Evolutionary conservation across 2,113 vertebrate genomes (phyloP).

Genomic region (Ursus arctos): DNA sequence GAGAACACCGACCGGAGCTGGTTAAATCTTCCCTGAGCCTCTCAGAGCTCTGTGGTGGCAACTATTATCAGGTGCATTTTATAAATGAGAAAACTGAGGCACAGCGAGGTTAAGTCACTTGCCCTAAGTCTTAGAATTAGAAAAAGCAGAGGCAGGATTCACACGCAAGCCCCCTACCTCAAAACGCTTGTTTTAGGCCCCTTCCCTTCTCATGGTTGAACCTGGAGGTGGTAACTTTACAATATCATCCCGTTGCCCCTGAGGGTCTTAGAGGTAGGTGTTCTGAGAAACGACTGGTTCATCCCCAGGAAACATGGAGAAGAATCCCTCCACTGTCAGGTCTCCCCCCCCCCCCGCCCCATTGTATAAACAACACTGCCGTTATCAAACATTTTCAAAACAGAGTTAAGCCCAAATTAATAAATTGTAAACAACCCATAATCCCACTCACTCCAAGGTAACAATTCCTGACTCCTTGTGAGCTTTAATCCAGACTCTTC

Average conservation of each 20-base stretch:
- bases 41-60: not conserved
- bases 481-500: not conserved
- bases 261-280: not conserved
- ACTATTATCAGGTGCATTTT: not conserved
- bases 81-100: not conserved
- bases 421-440: not conserved
- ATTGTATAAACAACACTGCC: not conserved
- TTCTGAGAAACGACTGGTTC: fast-evolving
- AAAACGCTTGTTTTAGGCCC: not conserved
- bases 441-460: slow-evolving; percentile 41
- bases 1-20: too few species aligned
- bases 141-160: not conserved
- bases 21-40: not conserved
- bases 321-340: not conserved
- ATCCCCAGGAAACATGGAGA: not conserved
- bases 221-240: not conserved
- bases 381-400: not conserved
- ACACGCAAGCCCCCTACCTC: not conserved
- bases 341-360: fast-evolving
- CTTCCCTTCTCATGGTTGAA: not conserved
- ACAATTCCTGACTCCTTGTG: not conserved
- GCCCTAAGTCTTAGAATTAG: not conserved
- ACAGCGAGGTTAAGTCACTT: not conserved
- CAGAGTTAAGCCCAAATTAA: slow-evolving; percentile 45
- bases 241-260: not conserved